Evolutionary conservation across 2,797 vertebrate species (phyloP), one percentile per base, ranked within the genome.

Genomic region (Thunnus albacares): DNA sequence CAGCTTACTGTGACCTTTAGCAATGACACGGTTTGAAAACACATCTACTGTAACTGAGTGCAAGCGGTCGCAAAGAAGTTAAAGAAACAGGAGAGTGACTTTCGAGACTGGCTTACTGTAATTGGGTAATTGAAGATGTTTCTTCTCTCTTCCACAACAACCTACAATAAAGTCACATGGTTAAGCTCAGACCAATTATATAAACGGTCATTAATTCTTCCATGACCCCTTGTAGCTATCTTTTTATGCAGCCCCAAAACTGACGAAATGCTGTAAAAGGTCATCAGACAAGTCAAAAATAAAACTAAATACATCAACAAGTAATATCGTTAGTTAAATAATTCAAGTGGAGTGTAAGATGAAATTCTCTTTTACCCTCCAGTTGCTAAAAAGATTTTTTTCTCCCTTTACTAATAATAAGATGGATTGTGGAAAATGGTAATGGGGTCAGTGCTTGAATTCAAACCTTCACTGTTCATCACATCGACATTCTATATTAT

Each of bases 1-100:
- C 65, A 62, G 67, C 28, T 84, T 77, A 75, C 80, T 2, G 45
- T 77, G 82, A 85, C 76, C 81, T 81, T 63, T 5, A 57, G 28
- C 26, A 81, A 72, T 15, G 81, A 77, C 73, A 68, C 35, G 26
- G 63, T 47, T 69, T 47, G 47, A 68, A 71, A 64, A 28, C 52
- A 58, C 61, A 43, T 45, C 33, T 71, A 79, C 77, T 77, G 56
- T 75, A 51, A 74, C 70, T 9, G 65, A 76, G 47, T 7, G 51
- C 66, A 24, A 17, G 17, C n/a, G 58, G 61, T 52, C 47, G 47
- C 14, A 24, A 15, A 66, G 64, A 61, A 62, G 80, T 61, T 45
- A 30, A 62, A 82, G 60, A 24, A 71, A 22, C 13, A 53, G n/a
- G 41, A 71, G 61, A 61, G n/a, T 7, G 63, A 70, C 43, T 26